phyloP scores from a whole-genome alignment of 2,113 vertebrate species.

The Chrysochloris asiatica region DNA sequence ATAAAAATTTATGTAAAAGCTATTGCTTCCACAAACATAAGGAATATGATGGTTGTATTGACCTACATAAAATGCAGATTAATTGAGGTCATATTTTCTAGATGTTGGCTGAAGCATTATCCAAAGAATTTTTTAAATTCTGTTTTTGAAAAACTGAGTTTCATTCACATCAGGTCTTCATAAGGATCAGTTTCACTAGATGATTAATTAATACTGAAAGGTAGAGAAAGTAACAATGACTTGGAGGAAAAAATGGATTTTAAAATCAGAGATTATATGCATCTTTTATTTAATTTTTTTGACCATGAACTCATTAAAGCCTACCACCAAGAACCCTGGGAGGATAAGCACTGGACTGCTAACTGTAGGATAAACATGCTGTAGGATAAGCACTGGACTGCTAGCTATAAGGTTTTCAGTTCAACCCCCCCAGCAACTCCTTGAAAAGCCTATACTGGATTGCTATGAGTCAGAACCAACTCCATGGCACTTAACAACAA shows the following conservation, averaged over 20 bases:
- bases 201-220: neutral
- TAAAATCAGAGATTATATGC: neutral
- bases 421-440: too few species aligned
- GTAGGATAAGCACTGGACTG: too few species aligned
- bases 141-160: neutral
- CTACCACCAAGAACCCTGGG: too few species aligned
- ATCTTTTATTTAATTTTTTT: neutral
- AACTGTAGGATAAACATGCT: too few species aligned
- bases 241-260: neutral
- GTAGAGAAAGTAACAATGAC: neutral
- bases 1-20: neutral
- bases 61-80: neutral
- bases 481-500: too few species aligned
- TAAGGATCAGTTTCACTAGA: neutral
- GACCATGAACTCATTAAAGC: slow-evolving; percentile 1
- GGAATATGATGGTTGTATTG: neutral
- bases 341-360: too few species aligned
- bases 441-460: too few species aligned
- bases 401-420: too few species aligned
- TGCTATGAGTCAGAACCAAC: too few species aligned
- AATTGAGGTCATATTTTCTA: neutral
- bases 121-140: neutral
- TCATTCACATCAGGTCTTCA: neutral
- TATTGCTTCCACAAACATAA: neutral
- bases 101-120: neutral